Conservation (phyloP, 2,888 invertebrate species). For the Punctoribates punctum region DNA sequence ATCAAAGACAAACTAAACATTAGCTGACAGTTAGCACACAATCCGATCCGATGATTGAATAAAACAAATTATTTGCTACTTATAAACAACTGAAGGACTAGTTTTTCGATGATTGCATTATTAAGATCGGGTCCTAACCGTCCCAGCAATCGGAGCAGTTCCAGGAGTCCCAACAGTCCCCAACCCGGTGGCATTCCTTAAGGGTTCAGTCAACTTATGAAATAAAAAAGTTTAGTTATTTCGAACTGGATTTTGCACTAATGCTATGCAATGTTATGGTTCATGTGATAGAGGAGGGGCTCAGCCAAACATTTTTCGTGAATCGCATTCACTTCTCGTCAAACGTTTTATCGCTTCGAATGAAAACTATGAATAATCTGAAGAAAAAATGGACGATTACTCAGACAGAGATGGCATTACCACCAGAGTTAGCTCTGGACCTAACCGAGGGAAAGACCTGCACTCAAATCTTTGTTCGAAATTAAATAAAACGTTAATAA, state of each 20-base stretch:
- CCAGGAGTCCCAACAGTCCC: background rate
- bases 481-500: no score
- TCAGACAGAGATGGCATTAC: no score
- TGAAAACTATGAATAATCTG: background rate
- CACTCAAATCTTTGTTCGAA: no score
- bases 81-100: background rate
- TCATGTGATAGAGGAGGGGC: slow-evolving; percentile 7
- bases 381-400: background rate
- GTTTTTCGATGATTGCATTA: slow-evolving; percentile 1
- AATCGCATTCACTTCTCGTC: background rate
- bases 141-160: no score
- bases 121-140: background rate
- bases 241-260: background rate
- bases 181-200: background rate
- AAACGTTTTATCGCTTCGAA: slow-evolving; percentile 16
- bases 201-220: slow-evolving; percentile 1
- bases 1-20: no score
- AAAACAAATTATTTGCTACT: slow-evolving; percentile 11
- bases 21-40: background rate
- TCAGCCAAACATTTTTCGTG: background rate
- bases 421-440: background rate
- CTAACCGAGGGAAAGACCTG: no score
- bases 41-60: no score
- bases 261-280: background rate
- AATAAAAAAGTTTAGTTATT: background rate